A percentile compares a stretch with the other conserved stretches of the same genome.
These are phyloP conservation scores for Prionailurus viverrinus DNA, from an alignment of 2,113 vertebrate genomes.

Conservation along the genomic window DNA sequence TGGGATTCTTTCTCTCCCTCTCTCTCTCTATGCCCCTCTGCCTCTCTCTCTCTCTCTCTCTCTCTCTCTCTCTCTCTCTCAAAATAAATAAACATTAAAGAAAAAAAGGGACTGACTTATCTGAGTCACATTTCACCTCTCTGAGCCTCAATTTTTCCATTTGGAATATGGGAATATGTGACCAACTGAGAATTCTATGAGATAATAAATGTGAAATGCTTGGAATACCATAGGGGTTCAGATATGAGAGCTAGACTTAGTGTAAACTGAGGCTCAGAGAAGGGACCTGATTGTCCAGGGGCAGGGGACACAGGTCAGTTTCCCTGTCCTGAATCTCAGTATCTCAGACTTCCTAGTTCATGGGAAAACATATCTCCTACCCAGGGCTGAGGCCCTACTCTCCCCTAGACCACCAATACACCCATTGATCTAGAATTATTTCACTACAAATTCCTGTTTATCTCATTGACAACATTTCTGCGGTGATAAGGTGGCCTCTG, in stretches of 20 bases:
- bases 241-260: not conserved
- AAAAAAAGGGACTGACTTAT: not conserved
- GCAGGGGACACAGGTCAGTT: not conserved
- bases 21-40: no score
- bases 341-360: not conserved
- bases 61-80: no score
- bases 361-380: not conserved
- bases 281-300: not conserved
- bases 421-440: not conserved
- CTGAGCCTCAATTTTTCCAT: slow-evolving; percentile 13
- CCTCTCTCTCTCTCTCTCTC: no score
- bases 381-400: not conserved
- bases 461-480: not conserved
- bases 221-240: not conserved
- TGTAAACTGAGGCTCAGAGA: not conserved
- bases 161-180: not conserved
- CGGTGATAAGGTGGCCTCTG: not conserved
- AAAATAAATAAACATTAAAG: no score
- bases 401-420: not conserved
- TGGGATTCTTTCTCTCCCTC: no score
- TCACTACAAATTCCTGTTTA: not conserved
- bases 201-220: not conserved
- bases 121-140: not conserved
- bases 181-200: not conserved
- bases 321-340: not conserved